Conservation (phyloP, 2,888 invertebrate species). For the Slavum lentiscoides region DNA sequence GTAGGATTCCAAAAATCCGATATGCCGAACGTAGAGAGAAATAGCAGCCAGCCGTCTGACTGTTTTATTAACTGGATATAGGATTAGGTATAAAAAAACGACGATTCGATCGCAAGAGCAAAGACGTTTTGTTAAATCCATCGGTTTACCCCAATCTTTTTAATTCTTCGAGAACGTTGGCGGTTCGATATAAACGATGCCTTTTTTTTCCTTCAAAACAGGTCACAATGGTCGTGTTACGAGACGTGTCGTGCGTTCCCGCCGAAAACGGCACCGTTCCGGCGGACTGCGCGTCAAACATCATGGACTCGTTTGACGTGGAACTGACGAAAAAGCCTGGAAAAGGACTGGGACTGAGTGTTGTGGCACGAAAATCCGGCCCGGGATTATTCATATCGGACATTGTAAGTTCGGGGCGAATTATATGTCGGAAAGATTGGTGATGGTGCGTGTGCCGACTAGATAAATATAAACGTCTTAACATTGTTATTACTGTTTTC, state of each 20-base stretch:
- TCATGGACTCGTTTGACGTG: constrained; percentile 73
- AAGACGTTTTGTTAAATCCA: no score
- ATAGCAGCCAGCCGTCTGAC: no score
- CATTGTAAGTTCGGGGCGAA: constrained; percentile 69
- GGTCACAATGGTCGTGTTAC: constrained; percentile 83
- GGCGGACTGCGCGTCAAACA: constrained; percentile 67
- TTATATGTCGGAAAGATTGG: not conserved
- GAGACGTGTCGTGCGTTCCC: constrained; percentile 61
- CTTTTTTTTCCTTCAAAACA: constrained; percentile 59
- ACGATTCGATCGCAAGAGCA: no score
- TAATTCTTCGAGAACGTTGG: no score
- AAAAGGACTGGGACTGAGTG: constrained; percentile 83
- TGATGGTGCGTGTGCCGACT: no score
- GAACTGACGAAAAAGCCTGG: constrained; percentile 87
- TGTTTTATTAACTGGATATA: no score
- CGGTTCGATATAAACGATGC: no score
- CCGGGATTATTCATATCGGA: constrained; percentile 90
- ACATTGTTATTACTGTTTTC: no score
- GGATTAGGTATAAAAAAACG: no score
- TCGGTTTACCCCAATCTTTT: no score
- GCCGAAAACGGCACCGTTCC: constrained; percentile 60
- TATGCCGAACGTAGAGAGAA: no score
- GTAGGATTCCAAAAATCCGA: no score
- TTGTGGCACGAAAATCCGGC: constrained; percentile 76
- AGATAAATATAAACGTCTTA: not conserved